phyloP scores from a whole-genome alignment of 2,888 invertebrate genomes.

The Rhodophaea formosa region DNA sequence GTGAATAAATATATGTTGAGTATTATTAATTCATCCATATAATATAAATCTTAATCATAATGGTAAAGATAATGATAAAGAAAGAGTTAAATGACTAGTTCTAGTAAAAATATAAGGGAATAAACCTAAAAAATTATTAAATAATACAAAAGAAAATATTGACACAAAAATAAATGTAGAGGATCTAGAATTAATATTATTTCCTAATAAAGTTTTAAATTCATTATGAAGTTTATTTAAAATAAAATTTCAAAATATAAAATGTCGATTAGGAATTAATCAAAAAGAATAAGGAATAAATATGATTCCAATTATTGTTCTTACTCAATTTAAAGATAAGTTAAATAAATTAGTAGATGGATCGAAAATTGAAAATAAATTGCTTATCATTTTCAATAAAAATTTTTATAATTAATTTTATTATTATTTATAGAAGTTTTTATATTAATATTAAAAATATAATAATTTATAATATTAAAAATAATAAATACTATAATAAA shows the following conservation, averaged over 20 bases:
- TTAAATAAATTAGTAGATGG: constrained; percentile 77
- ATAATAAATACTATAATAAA: constrained; percentile 64
- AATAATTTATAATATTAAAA: constrained; percentile 79
- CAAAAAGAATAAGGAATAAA: constrained; percentile 78
- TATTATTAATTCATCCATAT: constrained; percentile 83
- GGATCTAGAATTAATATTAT: constrained; percentile 64
- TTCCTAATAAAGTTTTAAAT: constrained; percentile 80
- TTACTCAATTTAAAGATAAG: constrained; percentile 82
- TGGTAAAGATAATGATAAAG: constrained; percentile 81
- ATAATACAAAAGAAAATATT: constrained; percentile 81
- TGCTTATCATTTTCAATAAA: constrained; percentile 84
- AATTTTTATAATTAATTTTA: constrained; percentile 41
- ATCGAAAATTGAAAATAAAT: constrained; percentile 86
- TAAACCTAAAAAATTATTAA: constrained; percentile 86
- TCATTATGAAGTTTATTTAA: constrained; percentile 72
- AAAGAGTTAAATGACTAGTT: constrained; percentile 83
- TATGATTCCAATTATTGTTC: constrained; percentile 73
- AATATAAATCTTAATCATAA: constrained; percentile 85
- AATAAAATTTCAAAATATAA: constrained; percentile 73
- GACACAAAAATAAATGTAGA: constrained; percentile 80
- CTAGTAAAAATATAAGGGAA: constrained; percentile 87
- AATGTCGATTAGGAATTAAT: constrained; percentile 77
- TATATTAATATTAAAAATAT: constrained; percentile 52
- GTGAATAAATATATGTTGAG: constrained; percentile 84
- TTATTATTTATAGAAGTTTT: constrained; percentile 45